phyloP scores from a whole-genome alignment of 2,888 invertebrate genomes.

The Cyclophora albipunctata region DNA sequence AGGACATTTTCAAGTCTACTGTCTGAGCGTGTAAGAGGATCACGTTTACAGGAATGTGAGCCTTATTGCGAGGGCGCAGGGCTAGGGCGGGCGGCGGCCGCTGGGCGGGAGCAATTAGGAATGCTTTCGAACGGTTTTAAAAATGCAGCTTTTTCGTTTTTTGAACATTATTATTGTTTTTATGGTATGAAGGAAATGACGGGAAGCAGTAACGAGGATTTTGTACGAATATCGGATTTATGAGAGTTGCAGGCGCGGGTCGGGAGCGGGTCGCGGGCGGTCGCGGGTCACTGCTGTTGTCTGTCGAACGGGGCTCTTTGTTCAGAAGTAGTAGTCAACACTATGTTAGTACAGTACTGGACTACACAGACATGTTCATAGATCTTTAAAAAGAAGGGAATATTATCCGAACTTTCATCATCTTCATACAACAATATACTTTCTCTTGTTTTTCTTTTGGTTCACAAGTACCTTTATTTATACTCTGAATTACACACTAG shows the following conservation, averaged over 20 bases:
- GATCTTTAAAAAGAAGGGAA: too few species aligned
- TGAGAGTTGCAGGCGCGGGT: too few species aligned
- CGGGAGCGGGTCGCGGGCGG: too few species aligned
- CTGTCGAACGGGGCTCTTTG: slow-evolving; percentile 29
- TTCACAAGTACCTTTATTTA: too few species aligned
- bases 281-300: too few species aligned
- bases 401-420: too few species aligned
- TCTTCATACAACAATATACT: too few species aligned
- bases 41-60: slow-evolving; percentile 44
- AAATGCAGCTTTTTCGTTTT: slow-evolving; percentile 49
- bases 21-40: slow-evolving; percentile 59
- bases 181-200: slow-evolving; percentile 13
- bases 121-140: slow-evolving; percentile 47
- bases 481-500: too few species aligned
- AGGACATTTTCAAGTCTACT: slow-evolving; percentile 62
- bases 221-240: neutral
- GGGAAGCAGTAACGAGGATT: slow-evolving; percentile 7
- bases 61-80: slow-evolving; percentile 40
- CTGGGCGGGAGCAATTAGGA: slow-evolving; percentile 68
- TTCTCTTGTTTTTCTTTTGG: too few species aligned
- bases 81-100: slow-evolving; percentile 41
- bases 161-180: slow-evolving; percentile 33
- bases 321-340: too few species aligned
- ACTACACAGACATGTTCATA: too few species aligned
- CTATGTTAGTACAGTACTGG: too few species aligned